Evolutionary conservation across 2,888 invertebrate genomes (phyloP).

Genomic region (Marasmarcha lunaedactyla): DNA sequence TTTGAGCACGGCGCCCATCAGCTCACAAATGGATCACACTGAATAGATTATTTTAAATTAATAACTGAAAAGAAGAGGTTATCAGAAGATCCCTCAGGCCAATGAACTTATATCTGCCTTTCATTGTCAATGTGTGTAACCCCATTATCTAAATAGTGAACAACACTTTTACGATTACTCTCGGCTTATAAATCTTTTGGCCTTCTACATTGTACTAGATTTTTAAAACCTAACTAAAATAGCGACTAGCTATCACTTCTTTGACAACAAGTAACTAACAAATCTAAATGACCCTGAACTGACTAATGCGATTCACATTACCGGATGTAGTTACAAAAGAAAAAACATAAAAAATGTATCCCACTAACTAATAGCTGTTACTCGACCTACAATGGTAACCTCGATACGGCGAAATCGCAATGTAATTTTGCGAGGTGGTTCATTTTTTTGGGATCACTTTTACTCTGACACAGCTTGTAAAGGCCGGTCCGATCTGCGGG

Average conservation of each 20-base stretch:
- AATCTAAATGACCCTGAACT: slow-evolving; percentile 35
- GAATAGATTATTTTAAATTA: no score
- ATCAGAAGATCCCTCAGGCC: background rate
- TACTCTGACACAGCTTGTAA: slow-evolving; percentile 54
- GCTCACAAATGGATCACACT: no score
- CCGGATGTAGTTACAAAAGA: slow-evolving; percentile 25
- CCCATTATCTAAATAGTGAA: no score
- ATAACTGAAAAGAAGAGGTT: background rate
- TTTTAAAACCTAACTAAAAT: no score
- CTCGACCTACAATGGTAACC: slow-evolving; percentile 62
- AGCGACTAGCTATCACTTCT: no score
- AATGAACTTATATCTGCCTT: background rate
- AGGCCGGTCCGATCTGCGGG: slow-evolving; percentile 32
- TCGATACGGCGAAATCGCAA: slow-evolving; percentile 66
- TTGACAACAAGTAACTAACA: no score
- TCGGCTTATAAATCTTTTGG: no score
- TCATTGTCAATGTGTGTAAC: no score
- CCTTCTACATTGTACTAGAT: no score
- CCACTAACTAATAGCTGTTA: slow-evolving; percentile 55
- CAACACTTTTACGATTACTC: no score
- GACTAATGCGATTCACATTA: slow-evolving; percentile 22
- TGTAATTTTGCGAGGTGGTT: slow-evolving; percentile 61
- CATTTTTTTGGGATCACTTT: slow-evolving; percentile 67
- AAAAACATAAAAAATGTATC: slow-evolving; percentile 34
- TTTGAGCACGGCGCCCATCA: no score